Evolutionary conservation across 2,888 invertebrate species (phyloP).

Genomic region (Mesochorus sp.): DNA sequence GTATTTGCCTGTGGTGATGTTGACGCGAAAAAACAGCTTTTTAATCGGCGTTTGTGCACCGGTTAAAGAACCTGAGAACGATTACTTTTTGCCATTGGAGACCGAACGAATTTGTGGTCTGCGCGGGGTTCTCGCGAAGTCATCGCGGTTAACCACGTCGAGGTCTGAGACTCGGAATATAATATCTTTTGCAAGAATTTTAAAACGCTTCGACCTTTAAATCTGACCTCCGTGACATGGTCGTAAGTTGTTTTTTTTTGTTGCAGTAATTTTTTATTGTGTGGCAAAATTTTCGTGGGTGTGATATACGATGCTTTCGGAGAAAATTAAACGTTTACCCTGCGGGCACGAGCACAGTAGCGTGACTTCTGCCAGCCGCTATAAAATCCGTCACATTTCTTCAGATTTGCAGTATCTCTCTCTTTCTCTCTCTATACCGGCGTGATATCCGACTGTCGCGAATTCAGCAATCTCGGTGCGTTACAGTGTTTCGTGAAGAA

Average conservation of each 20-base stretch:
- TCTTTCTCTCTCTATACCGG: too few relatives aligned
- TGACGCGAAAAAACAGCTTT: too few relatives aligned
- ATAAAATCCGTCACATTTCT: conserved; percentile 61
- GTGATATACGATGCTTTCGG: conserved; percentile 18
- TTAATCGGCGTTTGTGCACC: neutral
- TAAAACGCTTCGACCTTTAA: neutral
- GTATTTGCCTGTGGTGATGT: too few relatives aligned
- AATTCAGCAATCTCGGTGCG: conserved; percentile 13
- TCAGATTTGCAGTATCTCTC: conserved; percentile 59
- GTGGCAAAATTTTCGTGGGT: neutral
- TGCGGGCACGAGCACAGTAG: conserved; percentile 28
- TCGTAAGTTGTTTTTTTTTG: neutral
- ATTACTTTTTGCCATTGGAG: conserved; percentile 4
- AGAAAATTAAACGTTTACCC: conserved; percentile 30
- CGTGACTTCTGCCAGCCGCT: conserved; percentile 19
- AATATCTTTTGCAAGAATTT: neutral
- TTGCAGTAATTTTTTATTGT: too few relatives aligned
- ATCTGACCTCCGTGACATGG: neutral
- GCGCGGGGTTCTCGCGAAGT: neutral
- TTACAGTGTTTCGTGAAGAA: conserved; percentile 33
- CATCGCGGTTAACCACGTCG: conserved; percentile 22
- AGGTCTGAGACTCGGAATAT: neutral
- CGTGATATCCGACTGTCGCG: conserved; percentile 11
- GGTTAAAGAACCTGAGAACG: neutral
- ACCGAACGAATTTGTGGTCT: conserved; percentile 6